Base-by-base conservation (phyloP, 2,797 vertebrate genomes). In the Erpetoichthys calabaricus region DNA sequence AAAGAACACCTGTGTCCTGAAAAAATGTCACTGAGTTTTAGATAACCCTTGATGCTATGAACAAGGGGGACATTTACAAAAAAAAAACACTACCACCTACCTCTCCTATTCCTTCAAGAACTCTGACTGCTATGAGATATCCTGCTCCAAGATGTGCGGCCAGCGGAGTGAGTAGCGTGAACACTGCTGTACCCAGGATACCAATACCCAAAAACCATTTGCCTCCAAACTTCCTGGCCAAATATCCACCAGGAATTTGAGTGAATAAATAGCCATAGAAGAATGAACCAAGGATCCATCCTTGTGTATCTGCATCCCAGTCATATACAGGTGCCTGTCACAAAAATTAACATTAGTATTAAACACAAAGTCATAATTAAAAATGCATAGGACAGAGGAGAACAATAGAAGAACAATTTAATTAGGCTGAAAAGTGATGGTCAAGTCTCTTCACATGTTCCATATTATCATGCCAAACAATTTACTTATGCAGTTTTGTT, bases 241-340 rank as follows among this genome's bases (percentile, higher is more conserved):
- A 58, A 71, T 92, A 97, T 50, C 94, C 96, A 44, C 94, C 96
- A 4, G 91, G 95, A 68, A 99, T 80, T 76, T 99, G 96, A 4
- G 94, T 98, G 68, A 98, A 45, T 66, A 99, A 93, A 79, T 99
- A 99, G 56, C 96, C 96, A n/a, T 97, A 98, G 78, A 98, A 99
- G 75, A 99, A 99, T 49, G 95, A 91, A 55, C 96, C 89, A 55
- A 99, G 86, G 74, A 99, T 97, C 94, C 92, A 98, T 55, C 96
- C 96, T 72, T 99, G 95, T 7, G 87, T 98, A 73, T 89, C 85
- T 1, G 90, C 87, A 72, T 94, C 80, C 93, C 93, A 99, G 53
- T 87, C 58, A 70, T 99, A 97, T 53, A 86, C 85, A 56, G 80
- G 82, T 56, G 90, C 91, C 96, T 99, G 71, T 52, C 51, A 59